Evolutionary conservation across 2,797 vertebrate genomes (phyloP).

Genomic region (Pristis pectinata): DNA sequence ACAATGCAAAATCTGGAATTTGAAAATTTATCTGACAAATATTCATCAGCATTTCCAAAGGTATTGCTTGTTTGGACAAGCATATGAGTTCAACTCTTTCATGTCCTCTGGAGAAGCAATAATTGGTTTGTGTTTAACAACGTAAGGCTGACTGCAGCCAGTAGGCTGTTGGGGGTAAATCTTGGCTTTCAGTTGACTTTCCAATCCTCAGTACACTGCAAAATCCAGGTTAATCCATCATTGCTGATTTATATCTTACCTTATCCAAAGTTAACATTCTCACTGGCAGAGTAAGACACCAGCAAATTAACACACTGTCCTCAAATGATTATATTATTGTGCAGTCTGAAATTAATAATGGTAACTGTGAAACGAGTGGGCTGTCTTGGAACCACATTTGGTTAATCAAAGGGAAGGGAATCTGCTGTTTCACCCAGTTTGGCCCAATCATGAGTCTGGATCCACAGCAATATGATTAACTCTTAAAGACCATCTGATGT

Average conservation of each 20-base stretch:
- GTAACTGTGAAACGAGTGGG: no score
- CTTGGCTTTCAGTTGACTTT: not conserved
- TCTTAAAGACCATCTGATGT: no score
- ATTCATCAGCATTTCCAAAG: not conserved
- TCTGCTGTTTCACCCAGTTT: no score
- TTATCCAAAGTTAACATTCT: not conserved
- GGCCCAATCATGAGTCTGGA: no score
- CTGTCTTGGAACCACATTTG: no score
- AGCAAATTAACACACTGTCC: not conserved
- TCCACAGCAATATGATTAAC: no score
- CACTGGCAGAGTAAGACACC: not conserved
- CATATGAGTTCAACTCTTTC: no score
- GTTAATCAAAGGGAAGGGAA: no score
- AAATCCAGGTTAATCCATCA: not conserved
- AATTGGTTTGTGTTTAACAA: not conserved
- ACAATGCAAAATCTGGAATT: not conserved
- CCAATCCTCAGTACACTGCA: not conserved
- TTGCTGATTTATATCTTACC: not conserved
- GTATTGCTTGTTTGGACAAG: not conserved
- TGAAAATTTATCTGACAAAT: not conserved
- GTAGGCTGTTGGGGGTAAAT: not conserved
- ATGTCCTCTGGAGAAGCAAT: not conserved
- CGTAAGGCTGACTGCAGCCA: not conserved
- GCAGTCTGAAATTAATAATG: not conserved
- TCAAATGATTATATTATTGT: not conserved